A percentile compares a stretch with the other conserved stretches of the same genome.
Evolutionary conservation across 2,888 invertebrate species (phyloP).

Genomic region (Saturnia japonica): DNA sequence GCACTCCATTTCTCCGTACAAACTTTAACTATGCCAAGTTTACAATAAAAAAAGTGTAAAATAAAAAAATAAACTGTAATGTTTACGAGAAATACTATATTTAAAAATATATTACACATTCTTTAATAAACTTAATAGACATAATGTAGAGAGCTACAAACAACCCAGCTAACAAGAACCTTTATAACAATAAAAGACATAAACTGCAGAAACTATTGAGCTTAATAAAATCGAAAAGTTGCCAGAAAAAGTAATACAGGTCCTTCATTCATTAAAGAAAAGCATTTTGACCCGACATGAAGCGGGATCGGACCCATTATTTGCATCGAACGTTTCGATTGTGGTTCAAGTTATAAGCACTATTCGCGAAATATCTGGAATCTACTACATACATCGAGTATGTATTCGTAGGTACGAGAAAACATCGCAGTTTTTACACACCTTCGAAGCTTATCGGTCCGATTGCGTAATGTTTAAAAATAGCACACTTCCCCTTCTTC

Average conservation of each 20-base stretch:
- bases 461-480: no score
- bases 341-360: neutral
- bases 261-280: conserved; percentile 9
- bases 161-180: neutral
- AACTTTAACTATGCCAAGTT: no score
- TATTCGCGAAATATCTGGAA: no score
- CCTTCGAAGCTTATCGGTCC: no score
- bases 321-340: conserved; percentile 5
- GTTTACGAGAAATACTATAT: no score
- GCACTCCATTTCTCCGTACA: no score
- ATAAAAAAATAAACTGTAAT: no score
- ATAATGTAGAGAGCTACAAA: neutral
- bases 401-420: no score
- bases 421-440: no score
- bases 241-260: neutral
- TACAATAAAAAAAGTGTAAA: no score
- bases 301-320: conserved; percentile 12
- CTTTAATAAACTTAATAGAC: neutral
- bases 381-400: no score
- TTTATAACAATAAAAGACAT: neutral
- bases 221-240: neutral
- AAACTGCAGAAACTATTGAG: neutral
- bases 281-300: conserved; percentile 7
- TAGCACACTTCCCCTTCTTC: no score
- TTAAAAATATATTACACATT: neutral